Evolutionary conservation across 2,888 invertebrate species (phyloP).

Genomic region (Cataglyphis rosenhaueri): DNA sequence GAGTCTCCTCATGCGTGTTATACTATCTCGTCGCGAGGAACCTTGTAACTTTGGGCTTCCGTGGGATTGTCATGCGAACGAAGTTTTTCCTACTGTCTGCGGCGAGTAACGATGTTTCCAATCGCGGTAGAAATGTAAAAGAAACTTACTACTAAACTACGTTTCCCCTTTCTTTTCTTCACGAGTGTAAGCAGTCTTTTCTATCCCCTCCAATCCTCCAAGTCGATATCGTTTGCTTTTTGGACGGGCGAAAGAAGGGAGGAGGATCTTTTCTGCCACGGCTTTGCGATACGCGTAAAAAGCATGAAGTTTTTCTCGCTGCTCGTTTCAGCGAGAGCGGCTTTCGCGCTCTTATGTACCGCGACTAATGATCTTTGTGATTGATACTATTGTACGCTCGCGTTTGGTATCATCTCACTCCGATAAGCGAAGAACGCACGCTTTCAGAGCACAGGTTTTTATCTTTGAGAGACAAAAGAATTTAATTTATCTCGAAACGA

Average conservation of each 20-base stretch:
- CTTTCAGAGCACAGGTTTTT: neutral
- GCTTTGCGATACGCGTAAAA: constrained; percentile 32
- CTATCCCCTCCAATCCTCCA: neutral
- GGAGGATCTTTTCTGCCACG: constrained; percentile 18
- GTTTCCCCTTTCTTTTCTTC: neutral
- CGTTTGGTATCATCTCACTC: constrained; percentile 7
- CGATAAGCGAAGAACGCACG: neutral
- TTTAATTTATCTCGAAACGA: constrained; percentile 8
- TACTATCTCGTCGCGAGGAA: neutral
- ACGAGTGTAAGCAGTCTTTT: neutral
- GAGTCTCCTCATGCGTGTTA: constrained; percentile 19
- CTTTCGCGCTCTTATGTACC: constrained; percentile 24
- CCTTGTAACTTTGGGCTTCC: constrained; percentile 30
- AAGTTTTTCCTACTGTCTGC: constrained; percentile 37
- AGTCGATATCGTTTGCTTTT: constrained; percentile 1
- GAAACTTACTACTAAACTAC: too few species aligned
- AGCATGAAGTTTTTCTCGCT: neutral
- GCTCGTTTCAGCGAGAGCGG: neutral
- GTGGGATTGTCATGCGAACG: constrained; percentile 27
- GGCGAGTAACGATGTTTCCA: constrained; percentile 34
- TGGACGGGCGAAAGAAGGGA: neutral
- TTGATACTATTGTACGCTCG: constrained; percentile 29
- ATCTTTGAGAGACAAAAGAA: constrained; percentile 16
- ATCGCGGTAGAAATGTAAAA: constrained; percentile 20
- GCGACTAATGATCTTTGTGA: constrained; percentile 51